Base-by-base conservation (phyloP, 2,113 vertebrate genomes). In the Boleophthalmus pectinirostris region DNA sequence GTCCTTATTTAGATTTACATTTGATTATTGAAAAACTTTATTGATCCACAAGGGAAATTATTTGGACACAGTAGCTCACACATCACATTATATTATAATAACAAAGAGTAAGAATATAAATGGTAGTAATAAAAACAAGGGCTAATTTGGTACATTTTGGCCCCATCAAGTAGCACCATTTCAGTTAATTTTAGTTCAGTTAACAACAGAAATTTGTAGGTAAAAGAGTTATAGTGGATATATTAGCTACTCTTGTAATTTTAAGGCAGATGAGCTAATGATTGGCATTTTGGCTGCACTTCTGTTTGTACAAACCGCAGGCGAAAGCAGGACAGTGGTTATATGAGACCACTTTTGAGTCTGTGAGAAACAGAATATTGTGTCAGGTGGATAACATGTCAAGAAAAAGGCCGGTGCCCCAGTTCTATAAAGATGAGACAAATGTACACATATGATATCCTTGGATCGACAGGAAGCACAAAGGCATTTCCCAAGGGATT, bases 361-460 rank as follows among this genome's bases (percentile, higher is more conserved):
- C 79, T 76, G 5, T 69, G 81, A 87, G 89, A 82, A 85, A 88
- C 75, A 49, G 43, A 87, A 85, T 84, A 86, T 84, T 66, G 66
- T 74, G 60, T 43, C 3, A 38, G 70, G 60, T 0, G 15, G 85
- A 85, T 90, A 80, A 69, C 71, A 78, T 87, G 84, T 65, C 83
- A 80, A 3, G n/a, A 76, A 63, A 74, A 56, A 46, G 75, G 38
- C 25, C 35, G 20, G 69, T 84, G 88, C 20, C 88, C 84, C 67
- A 83, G 79, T 83, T 90, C 84, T 60, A 47, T 72, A 80, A 82
- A 51, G 47, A 69, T 14, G 25, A 51, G 14, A 78, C 43, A 56
- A 47, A 82, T 49, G 68, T 61, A 35, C 43, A 54, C 60, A 74
- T 68, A 20, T 81, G 72, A 66, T 63, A 75, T 76, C 76, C 25